These are phyloP conservation scores for Caerostris extrusa DNA, from an alignment of 1,140 invertebrate species.

Conservation along the genomic window DNA sequence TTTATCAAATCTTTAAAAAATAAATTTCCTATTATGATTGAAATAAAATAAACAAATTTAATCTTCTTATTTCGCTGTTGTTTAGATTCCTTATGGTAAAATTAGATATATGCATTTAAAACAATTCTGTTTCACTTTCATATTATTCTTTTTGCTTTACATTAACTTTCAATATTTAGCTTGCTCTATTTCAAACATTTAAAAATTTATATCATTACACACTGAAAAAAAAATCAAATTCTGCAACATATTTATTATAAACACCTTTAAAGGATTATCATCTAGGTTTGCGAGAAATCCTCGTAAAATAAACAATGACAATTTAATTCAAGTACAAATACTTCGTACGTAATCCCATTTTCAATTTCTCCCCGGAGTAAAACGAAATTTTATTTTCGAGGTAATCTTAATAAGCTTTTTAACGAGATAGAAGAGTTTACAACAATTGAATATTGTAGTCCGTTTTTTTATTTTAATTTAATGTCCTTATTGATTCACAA, in stretches of 20 bases:
- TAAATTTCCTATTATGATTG: too few relatives aligned
- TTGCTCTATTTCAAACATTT: neutral
- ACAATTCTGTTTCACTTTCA: too few relatives aligned
- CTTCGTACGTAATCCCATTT: neutral
- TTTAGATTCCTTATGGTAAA: too few relatives aligned
- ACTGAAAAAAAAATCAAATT: neutral
- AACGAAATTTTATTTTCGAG: neutral
- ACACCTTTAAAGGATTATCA: neutral
- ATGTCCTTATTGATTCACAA: slow-evolving; percentile 11
- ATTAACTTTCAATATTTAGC: neutral
- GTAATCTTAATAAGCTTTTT: slow-evolving; percentile 22
- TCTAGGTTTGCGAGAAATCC: neutral
- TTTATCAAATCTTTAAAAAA: too few relatives aligned
- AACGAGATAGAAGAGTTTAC: neutral
- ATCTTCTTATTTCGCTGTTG: too few relatives aligned
- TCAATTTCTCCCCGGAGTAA: neutral
- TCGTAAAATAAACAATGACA: neutral
- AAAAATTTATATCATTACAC: neutral
- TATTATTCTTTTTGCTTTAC: neutral
- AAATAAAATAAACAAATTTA: too few relatives aligned
- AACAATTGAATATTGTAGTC: neutral
- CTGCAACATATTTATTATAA: neutral
- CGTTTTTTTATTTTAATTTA: neutral
- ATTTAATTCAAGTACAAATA: neutral
- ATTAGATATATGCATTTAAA: too few relatives aligned